Base-by-base conservation (phyloP, 1,140 invertebrate genomes). In the Drosophila ambigua region DNA sequence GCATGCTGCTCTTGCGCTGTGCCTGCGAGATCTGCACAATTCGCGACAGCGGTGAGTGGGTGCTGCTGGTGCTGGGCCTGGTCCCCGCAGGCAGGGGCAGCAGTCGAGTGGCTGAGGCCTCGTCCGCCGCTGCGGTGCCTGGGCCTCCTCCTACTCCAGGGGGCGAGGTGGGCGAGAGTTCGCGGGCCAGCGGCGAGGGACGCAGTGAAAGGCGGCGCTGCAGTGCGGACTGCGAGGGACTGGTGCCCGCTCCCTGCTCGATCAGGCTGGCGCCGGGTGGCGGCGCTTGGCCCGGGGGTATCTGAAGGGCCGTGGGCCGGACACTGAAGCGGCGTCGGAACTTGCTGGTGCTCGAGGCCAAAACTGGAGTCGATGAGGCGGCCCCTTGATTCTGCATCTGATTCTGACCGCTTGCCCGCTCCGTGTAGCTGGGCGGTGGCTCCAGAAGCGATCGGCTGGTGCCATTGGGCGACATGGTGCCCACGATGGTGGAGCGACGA, bases 1-100 rank as follows among this genome's bases (percentile, higher is more conserved):
- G 90, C 85, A 88, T 91, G 68, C 90, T 91, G 54, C 81, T 91
- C 79, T 91, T 91, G 39, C 90, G 77, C 55, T 91, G 88, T 16
- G 90, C 90, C 76, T 91, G 89, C 39, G 90, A 78, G 41, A 91
- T 91, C 58, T 91, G 90, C 58, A 91, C 90, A 55, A 91, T 91
- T 13, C 90, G 72, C 24, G 90, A 91, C 11, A 91, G 65, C 39
- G 90, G 90, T 3, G 90, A 91, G 58, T 91, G 90, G 24, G 90
- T 91, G 67, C 88, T 91, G 66, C 90, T 84, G 26, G 88, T 91
- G 72, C 81, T 85, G 23, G 76, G 85, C 1, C 90, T 73, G 9
- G 67, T 73, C 1, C 60, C 53, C 4, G 57, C 55, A 2, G 76
- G 57, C 39, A 66, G 26, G 1, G 90, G 90, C 26, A 91, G 15